phyloP scores from a whole-genome alignment of 2,113 vertebrate genomes.

The Daubentonia madagascariensis region DNA sequence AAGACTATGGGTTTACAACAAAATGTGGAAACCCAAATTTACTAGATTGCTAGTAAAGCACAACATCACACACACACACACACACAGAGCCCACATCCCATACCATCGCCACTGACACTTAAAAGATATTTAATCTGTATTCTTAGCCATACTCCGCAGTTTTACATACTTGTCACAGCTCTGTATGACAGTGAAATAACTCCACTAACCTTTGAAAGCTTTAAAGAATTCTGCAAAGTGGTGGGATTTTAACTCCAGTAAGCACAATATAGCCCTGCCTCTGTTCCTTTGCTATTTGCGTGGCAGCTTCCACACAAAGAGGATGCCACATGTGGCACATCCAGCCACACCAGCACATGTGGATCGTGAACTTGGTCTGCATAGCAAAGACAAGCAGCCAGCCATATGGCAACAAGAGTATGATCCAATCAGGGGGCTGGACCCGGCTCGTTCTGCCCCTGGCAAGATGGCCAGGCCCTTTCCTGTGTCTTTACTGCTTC shows the following conservation, averaged over 20 bases:
- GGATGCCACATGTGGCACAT: rapidly evolving
- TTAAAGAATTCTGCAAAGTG: neutral
- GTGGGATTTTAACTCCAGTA: neutral
- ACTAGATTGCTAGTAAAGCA: neutral
- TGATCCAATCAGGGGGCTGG: neutral
- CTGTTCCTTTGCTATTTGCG: neutral
- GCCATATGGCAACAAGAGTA: neutral
- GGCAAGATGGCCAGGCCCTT: neutral
- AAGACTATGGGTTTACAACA: neutral
- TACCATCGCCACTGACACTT: neutral
- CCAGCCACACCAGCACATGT: neutral
- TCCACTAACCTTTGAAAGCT: neutral
- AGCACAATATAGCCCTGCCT: neutral
- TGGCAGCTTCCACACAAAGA: neutral
- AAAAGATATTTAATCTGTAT: neutral
- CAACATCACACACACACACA: too few relatives aligned
- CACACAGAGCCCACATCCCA: too few relatives aligned
- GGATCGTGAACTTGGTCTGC: neutral
- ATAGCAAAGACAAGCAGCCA: neutral
- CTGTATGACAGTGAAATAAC: neutral
- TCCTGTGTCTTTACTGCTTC: neutral
- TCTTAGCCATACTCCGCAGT: neutral
- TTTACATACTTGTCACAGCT: neutral
- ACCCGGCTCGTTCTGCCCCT: neutral
- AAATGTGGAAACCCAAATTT: neutral